A percentile compares a stretch with the other conserved stretches of the same genome.
Evolutionary conservation across 1,140 invertebrate genomes (phyloP).

Genomic region (Drosophila aff.): DNA sequence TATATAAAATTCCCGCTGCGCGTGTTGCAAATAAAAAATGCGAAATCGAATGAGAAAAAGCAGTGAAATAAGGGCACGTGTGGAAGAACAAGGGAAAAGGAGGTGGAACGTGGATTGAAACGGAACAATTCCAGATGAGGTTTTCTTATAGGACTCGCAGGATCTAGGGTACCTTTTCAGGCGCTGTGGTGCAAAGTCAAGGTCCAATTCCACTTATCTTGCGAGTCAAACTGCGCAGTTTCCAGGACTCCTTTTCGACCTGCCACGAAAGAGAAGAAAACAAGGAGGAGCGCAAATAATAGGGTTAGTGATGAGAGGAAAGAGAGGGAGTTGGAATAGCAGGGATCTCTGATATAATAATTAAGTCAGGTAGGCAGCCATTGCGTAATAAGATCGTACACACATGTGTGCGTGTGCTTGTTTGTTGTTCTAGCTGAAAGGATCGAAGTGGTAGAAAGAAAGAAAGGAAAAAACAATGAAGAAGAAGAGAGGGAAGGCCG

Average conservation of each 20-base stretch:
- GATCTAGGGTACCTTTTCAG: constrained; percentile 31
- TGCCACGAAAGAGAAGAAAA: constrained; percentile 21
- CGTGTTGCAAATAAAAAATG: constrained; percentile 62
- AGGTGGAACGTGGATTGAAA: background rate
- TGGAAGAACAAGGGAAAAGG: constrained; percentile 30
- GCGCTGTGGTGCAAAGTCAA: constrained; percentile 69
- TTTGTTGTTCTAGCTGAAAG: constrained; percentile 74
- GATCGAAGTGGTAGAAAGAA: constrained; percentile 43
- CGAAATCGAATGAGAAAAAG: constrained; percentile 36
- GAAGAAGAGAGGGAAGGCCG: constrained; percentile 9
- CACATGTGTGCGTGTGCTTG: constrained; percentile 18
- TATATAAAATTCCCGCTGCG: constrained; percentile 53
- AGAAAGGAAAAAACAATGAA: constrained; percentile 8
- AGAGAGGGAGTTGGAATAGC: constrained; percentile 9
- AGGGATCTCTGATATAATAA: constrained; percentile 73
- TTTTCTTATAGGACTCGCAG: constrained; percentile 57
- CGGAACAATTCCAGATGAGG: constrained; percentile 21
- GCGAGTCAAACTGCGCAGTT: constrained; percentile 69
- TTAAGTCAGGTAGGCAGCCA: constrained; percentile 79
- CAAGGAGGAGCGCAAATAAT: background rate
- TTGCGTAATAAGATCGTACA: constrained; percentile 71
- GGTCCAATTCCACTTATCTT: constrained; percentile 52
- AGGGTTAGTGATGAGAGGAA: constrained; percentile 7
- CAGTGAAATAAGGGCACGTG: constrained; percentile 78
- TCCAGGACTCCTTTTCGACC: constrained; percentile 49